These are phyloP conservation scores for Nephrotoma flavescens DNA, from an alignment of 2,888 invertebrate genomes.

Conservation along the genomic window DNA sequence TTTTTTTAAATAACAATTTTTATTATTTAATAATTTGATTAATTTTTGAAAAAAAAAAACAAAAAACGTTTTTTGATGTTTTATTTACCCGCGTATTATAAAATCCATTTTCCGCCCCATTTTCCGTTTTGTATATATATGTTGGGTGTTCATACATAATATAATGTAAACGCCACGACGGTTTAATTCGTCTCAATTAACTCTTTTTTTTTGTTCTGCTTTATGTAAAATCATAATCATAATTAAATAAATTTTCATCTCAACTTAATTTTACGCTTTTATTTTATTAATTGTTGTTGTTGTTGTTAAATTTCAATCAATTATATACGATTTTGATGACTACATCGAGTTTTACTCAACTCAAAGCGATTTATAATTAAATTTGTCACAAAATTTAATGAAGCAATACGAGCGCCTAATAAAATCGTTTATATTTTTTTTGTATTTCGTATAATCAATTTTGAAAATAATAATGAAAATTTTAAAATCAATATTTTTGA, in stretches of 20 bases:
- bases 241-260: background rate
- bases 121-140: background rate
- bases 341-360: background rate
- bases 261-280: background rate
- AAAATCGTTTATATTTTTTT: background rate
- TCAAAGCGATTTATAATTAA: background rate
- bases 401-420: background rate
- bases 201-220: background rate
- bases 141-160: background rate
- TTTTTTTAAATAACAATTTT: background rate
- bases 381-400: background rate
- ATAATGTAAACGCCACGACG: background rate
- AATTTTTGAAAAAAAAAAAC: background rate
- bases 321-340: background rate
- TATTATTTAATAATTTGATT: background rate
- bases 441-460: background rate
- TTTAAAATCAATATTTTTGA: background rate
- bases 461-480: background rate
- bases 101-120: background rate
- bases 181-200: background rate
- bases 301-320: background rate
- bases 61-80: background rate
- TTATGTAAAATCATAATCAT: background rate
- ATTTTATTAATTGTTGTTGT: background rate
- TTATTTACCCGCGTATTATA: background rate